Conservation (phyloP, 2,888 invertebrate species). For the Xylota segnis region DNA sequence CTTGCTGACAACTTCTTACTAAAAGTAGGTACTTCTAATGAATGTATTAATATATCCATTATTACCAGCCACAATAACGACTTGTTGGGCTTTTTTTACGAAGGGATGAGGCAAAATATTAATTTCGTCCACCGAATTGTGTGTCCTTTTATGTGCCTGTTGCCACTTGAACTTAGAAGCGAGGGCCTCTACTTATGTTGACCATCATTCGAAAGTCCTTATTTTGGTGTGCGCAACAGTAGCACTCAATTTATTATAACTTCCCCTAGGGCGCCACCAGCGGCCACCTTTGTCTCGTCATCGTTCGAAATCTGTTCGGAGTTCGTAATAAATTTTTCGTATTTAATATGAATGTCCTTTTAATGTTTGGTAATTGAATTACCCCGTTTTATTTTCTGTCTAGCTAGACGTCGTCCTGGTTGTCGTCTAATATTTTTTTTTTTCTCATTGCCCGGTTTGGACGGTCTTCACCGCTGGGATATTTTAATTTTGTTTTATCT, state of each 20-base stretch:
- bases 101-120: background rate
- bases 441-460: background rate
- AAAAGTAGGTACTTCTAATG: background rate
- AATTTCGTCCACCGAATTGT: background rate
- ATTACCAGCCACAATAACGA: background rate
- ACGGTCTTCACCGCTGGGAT: background rate
- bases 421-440: constrained; percentile 2
- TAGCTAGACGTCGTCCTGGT: background rate
- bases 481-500: constrained; percentile 22
- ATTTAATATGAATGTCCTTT: constrained; percentile 33
- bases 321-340: constrained; percentile 19
- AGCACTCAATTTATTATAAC: constrained; percentile 10
- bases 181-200: background rate
- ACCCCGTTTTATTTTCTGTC: constrained; percentile 24
- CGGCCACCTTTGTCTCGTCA: background rate
- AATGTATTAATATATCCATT: constrained; percentile 9
- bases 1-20: background rate
- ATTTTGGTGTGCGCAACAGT: constrained; percentile 13
- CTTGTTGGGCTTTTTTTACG: background rate
- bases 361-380: constrained; percentile 37
- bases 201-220: background rate
- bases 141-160: background rate
- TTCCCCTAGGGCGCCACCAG: background rate
- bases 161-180: background rate
- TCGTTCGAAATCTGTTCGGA: background rate